These are phyloP conservation scores for Hippopotamus amphibius DNA, from an alignment of 2,113 vertebrate genomes.

Conservation along the genomic window DNA sequence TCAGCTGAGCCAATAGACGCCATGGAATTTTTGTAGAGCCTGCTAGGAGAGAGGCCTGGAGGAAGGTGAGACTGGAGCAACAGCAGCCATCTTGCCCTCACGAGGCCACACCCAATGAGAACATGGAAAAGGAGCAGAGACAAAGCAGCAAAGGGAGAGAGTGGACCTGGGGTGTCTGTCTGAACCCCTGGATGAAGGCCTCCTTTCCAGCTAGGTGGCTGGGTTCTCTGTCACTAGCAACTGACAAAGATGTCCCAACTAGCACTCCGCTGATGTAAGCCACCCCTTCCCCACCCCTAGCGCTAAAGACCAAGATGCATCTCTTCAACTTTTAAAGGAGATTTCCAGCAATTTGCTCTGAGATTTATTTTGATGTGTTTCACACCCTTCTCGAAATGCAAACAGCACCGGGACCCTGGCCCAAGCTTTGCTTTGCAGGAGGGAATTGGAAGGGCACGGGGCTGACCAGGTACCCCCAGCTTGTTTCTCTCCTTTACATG, in stretches of 20 bases:
- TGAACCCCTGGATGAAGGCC: background rate
- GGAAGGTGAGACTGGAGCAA: background rate
- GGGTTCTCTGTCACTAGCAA: background rate
- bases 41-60: background rate
- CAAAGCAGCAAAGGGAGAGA: too few relatives aligned
- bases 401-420: accelerated
- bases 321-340: background rate
- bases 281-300: background rate
- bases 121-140: background rate
- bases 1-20: background rate
- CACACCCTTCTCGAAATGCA: background rate
- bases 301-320: accelerated
- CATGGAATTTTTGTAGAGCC: background rate
- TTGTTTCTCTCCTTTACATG: background rate
- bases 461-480: background rate
- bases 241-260: background rate
- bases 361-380: background rate
- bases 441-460: accelerated
- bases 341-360: background rate
- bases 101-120: accelerated
- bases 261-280: background rate
- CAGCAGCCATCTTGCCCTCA: background rate
- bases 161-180: background rate
- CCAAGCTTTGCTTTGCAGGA: accelerated
- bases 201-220: background rate